A percentile compares a stretch with the other conserved stretches of the same genome.
These are phyloP conservation scores for Aporrectodea caliginosa DNA, from an alignment of 1,140 invertebrate genomes.

Conservation along the genomic window DNA sequence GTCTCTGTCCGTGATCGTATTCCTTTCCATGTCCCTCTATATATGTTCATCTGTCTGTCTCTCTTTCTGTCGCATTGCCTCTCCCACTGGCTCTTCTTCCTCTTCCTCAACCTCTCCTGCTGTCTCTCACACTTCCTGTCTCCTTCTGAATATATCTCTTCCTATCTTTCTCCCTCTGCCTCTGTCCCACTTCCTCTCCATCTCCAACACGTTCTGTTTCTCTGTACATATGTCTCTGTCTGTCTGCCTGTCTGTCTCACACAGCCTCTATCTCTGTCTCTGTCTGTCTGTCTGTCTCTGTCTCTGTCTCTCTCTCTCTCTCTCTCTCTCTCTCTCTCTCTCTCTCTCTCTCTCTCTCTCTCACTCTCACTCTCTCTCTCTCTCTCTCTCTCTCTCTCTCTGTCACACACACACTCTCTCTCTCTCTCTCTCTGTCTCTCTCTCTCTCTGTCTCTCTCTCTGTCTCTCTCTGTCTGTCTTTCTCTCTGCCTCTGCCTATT, in stretches of 20 bases:
- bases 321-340: neutral
- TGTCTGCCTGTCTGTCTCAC: neutral
- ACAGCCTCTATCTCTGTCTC: neutral
- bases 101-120: too few relatives aligned
- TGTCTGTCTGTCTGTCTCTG: neutral
- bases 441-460: constrained; percentile 14
- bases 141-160: too few relatives aligned
- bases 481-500: neutral
- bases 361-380: neutral
- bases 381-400: constrained; percentile 24
- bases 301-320: neutral
- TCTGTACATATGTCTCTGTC: neutral
- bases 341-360: neutral
- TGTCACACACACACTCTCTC: constrained; percentile 23
- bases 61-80: too few relatives aligned
- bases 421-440: constrained; percentile 17
- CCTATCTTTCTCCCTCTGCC: too few relatives aligned
- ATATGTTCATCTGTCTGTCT: too few relatives aligned
- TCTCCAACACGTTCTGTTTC: constrained; percentile 4
- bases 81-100: too few relatives aligned
- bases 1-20: too few relatives aligned
- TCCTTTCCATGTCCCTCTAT: too few relatives aligned
- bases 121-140: too few relatives aligned
- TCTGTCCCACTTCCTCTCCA: neutral
- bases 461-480: constrained; percentile 13